Percentiles rank a stretch among this genome's conserved stretches.
Evolutionary conservation across 1,140 invertebrate species (phyloP).

Genomic region (Trachelipus rathkii): DNA sequence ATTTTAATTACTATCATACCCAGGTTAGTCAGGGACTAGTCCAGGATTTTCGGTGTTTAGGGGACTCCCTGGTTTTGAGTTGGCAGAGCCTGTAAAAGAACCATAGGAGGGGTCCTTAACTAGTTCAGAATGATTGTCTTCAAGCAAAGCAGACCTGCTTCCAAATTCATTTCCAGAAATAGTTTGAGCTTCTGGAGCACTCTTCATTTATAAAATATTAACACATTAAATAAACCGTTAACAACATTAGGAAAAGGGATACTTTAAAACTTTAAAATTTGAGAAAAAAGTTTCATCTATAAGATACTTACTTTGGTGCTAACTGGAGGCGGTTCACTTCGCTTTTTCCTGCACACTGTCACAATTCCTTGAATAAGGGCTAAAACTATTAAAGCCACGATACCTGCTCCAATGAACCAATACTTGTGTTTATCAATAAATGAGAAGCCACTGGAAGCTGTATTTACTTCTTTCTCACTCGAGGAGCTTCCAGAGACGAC

Average conservation of each 20-base stretch:
- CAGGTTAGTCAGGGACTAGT: neutral
- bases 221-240: neutral
- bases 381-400: neutral
- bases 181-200: neutral
- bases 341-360: neutral
- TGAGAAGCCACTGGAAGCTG: neutral
- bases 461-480: too few species aligned
- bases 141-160: neutral
- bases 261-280: slow-evolving; percentile 46
- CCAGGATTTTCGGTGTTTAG: neutral
- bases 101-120: neutral
- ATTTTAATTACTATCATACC: too few species aligned
- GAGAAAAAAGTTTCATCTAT: neutral
- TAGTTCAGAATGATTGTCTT: neutral
- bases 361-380: neutral
- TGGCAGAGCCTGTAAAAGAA: neutral
- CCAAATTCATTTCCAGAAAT: neutral
- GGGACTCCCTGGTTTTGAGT: neutral
- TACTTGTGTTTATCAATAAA: neutral
- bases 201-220: neutral
- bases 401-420: slow-evolving; percentile 6
- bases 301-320: neutral
- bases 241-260: neutral
- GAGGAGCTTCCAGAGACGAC: too few species aligned
- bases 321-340: neutral